These are phyloP conservation scores for Notodonta ziczac DNA, from an alignment of 2,888 invertebrate species.

Conservation along the genomic window DNA sequence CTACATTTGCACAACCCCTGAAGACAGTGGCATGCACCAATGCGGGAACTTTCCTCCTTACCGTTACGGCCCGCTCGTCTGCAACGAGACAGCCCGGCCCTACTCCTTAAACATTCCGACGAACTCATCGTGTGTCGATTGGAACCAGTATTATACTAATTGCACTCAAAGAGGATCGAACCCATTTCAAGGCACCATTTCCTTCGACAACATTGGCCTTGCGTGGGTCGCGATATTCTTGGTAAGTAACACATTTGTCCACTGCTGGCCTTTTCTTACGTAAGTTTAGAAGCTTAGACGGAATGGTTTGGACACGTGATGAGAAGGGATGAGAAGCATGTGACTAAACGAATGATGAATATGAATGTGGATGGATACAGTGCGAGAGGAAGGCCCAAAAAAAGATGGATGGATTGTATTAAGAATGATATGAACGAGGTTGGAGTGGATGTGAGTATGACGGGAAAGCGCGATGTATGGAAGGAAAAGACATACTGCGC, in stretches of 20 bases:
- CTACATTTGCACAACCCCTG: conserved; percentile 97
- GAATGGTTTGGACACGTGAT: no score
- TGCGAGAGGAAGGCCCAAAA: no score
- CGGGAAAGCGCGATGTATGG: no score
- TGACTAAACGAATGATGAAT: no score
- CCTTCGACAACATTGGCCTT: conserved; percentile 99
- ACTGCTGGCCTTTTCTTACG: no score
- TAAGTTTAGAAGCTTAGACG: no score
- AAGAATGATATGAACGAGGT: no score
- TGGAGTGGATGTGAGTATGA: no score
- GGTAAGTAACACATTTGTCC: conserved; percentile 86
- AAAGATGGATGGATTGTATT: no score
- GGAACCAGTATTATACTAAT: conserved; percentile 99
- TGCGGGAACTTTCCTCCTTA: conserved; percentile 94
- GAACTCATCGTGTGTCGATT: conserved; percentile 95
- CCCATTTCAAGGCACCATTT: conserved; percentile 99
- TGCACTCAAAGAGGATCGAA: conserved; percentile 97
- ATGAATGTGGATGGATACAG: no score
- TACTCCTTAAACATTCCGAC: conserved; percentile 86
- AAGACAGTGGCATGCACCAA: conserved; percentile 97
- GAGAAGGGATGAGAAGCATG: no score
- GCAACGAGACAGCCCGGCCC: conserved; percentile 89
- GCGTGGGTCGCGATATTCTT: conserved; percentile 99
- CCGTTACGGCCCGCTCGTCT: conserved; percentile 88
- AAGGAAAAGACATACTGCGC: no score